phyloP scores from a whole-genome alignment of 2,888 invertebrate species.

The Coremacera marginata region DNA sequence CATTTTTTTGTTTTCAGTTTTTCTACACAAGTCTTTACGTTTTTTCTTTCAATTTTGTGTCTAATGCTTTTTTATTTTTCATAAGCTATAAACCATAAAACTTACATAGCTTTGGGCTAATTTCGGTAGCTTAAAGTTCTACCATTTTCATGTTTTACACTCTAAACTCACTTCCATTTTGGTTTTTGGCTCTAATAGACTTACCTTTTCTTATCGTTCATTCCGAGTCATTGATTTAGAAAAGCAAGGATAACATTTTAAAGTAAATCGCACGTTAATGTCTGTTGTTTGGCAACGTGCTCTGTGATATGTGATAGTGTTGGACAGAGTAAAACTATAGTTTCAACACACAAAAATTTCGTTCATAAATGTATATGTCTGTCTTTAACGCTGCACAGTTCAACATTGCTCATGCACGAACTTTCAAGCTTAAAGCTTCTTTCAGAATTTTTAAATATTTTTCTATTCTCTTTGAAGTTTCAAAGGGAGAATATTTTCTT shows the following conservation, averaged over 20 bases:
- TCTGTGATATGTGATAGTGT: constrained; percentile 6
- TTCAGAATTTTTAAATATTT: background rate
- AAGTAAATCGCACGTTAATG: constrained; percentile 14
- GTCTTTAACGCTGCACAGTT: background rate
- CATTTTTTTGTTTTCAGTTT: too few relatives aligned
- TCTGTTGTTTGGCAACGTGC: background rate
- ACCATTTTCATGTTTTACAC: too few relatives aligned
- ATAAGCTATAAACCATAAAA: too few relatives aligned
- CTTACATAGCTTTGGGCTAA: too few relatives aligned
- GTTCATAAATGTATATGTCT: background rate
- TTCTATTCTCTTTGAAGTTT: background rate
- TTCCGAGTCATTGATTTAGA: constrained; percentile 28
- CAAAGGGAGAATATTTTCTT: background rate
- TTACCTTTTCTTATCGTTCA: constrained; percentile 19
- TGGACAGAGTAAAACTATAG: background rate
- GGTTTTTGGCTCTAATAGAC: too few relatives aligned
- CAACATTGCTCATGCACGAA: background rate
- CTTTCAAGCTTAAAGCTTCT: background rate
- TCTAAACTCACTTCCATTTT: too few relatives aligned
- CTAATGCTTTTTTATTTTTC: too few relatives aligned
- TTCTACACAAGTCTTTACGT: too few relatives aligned
- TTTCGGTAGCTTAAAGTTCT: too few relatives aligned
- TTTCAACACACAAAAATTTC: background rate
- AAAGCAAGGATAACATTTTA: constrained; percentile 24
- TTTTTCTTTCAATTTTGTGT: too few relatives aligned